phyloP scores from a whole-genome alignment of 23 tunicate species.

The Phallusia fumigata region DNA sequence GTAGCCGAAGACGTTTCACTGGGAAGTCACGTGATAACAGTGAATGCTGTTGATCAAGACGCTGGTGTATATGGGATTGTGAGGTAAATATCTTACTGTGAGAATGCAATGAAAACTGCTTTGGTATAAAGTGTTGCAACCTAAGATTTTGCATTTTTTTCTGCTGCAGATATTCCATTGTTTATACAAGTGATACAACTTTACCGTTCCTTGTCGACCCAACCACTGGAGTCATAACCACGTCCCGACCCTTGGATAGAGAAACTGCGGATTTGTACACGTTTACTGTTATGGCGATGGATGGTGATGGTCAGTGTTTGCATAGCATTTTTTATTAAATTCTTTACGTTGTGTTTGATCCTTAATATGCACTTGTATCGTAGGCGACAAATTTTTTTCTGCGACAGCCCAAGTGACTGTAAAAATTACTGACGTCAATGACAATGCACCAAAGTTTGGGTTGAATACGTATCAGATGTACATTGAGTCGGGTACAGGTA shows the following conservation, averaged over 20 bases:
- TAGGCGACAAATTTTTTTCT: background rate
- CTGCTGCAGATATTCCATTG: background rate
- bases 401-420: conserved; percentile 8
- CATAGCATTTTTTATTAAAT: background rate
- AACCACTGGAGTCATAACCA: conserved; percentile 38
- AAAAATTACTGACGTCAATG: conserved; percentile 36
- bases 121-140: no score
- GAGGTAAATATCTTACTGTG: conserved; percentile 17
- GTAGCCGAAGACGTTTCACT: conserved; percentile 45
- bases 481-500: background rate
- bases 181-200: background rate
- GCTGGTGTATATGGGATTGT: conserved; percentile 47
- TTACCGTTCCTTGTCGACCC: conserved; percentile 62
- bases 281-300: conserved; percentile 31
- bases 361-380: no score
- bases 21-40: conserved; percentile 27
- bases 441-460: conserved; percentile 31
- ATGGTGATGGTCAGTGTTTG: conserved; percentile 39
- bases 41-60: conserved; percentile 61
- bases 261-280: conserved; percentile 27
- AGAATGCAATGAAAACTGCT: background rate
- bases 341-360: background rate
- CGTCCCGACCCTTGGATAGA: conserved; percentile 38
- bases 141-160: no score
- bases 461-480: background rate